Evolutionary conservation across 2,888 invertebrate genomes (phyloP).

Genomic region (Trimorus sp.): DNA sequence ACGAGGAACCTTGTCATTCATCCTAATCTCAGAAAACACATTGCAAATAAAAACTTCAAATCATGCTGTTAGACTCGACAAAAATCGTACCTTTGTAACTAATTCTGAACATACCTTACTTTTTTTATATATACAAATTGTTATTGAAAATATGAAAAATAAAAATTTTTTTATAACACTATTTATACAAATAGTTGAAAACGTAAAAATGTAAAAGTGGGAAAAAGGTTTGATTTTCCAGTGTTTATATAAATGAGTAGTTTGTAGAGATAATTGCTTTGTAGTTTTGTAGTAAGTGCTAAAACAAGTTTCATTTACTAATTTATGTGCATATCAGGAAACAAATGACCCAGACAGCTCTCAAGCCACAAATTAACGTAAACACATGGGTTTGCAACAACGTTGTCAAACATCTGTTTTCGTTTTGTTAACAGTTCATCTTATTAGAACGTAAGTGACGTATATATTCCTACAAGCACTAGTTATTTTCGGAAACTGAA

Average conservation of each 20-base stretch:
- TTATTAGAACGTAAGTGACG: constrained; percentile 5
- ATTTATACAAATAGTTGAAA: no score
- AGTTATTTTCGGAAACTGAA: constrained; percentile 6
- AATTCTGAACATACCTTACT: background rate
- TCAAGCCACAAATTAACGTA: background rate
- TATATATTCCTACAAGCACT: background rate
- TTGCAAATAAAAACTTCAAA: constrained; percentile 1
- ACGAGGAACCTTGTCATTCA: background rate
- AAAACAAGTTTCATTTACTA: background rate
- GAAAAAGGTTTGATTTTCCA: no score
- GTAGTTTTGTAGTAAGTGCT: no score
- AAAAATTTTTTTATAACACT: no score
- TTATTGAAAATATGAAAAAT: background rate
- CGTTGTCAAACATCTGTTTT: constrained; percentile 10
- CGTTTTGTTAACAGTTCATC: constrained; percentile 18
- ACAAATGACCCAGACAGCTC: background rate
- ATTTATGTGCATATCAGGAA: background rate
- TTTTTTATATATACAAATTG: background rate
- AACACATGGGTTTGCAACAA: constrained; percentile 5
- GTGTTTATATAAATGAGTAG: no score
- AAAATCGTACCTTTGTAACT: background rate
- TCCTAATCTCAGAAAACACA: constrained; percentile 3
- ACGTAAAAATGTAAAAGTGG: no score
- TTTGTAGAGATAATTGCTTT: no score
- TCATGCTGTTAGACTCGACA: no score